Evolutionary conservation across 2,888 invertebrate species (phyloP).

Genomic region (Drosophila algonquin): DNA sequence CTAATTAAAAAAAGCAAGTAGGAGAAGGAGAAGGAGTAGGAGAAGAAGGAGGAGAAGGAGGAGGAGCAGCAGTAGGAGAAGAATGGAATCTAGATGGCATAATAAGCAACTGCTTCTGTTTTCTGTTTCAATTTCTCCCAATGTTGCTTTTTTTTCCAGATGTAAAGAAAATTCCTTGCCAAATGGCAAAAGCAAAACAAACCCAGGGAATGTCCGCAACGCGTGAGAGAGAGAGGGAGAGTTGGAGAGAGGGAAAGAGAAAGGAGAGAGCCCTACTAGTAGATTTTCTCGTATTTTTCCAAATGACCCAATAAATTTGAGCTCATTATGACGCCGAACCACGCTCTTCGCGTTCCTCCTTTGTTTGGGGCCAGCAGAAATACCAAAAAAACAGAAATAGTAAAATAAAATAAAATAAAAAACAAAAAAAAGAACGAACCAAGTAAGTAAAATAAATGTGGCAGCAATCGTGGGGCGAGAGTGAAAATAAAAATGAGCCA

Average conservation of each 20-base stretch:
- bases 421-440: slow-evolving; percentile 5
- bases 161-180: slow-evolving; percentile 34
- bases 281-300: slow-evolving; percentile 73
- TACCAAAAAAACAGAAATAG: slow-evolving; percentile 30
- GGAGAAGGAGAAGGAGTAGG: slow-evolving; percentile 9
- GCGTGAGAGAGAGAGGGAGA: slow-evolving; percentile 1
- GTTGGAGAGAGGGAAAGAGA: neutral
- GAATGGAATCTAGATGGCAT: slow-evolving; percentile 62
- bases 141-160: slow-evolving; percentile 24
- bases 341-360: slow-evolving; percentile 55
- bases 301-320: slow-evolving; percentile 79
- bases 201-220: slow-evolving; percentile 34
- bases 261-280: slow-evolving; percentile 43
- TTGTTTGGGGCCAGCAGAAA: slow-evolving; percentile 65
- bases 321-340: slow-evolving; percentile 78
- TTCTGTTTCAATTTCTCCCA: slow-evolving; percentile 22
- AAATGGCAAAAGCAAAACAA: slow-evolving; percentile 48
- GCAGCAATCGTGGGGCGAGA: slow-evolving; percentile 52
- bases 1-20: slow-evolving; percentile 66
- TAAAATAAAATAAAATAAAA: slow-evolving; percentile 10
- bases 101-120: slow-evolving; percentile 68
- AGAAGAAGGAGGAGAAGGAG: slow-evolving; percentile 16
- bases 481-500: slow-evolving; percentile 50
- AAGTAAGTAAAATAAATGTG: slow-evolving; percentile 70
- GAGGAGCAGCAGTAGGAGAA: slow-evolving; percentile 13